Evolutionary conservation across 2,888 invertebrate genomes (phyloP).

Genomic region (Pycnomerus fuliginosus): DNA sequence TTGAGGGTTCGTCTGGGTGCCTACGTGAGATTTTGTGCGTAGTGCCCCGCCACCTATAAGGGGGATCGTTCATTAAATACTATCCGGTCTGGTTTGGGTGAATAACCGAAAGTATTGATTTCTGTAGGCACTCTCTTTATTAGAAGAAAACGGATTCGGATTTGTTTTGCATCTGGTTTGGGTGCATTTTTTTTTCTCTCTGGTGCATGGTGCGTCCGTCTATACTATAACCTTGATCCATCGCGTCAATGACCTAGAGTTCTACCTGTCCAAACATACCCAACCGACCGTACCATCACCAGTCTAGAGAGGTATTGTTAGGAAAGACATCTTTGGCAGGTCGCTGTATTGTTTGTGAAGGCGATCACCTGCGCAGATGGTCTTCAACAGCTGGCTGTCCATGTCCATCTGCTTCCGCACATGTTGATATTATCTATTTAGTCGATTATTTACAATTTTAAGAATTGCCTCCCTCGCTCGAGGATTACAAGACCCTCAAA

Average conservation of each 20-base stretch:
- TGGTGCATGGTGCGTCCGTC: conserved; percentile 20
- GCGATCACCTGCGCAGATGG: conserved; percentile 41
- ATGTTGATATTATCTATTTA: conserved; percentile 29
- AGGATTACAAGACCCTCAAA: too few relatives aligned
- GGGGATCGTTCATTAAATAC: conserved; percentile 23
- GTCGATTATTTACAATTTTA: too few relatives aligned
- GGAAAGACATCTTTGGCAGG: conserved; percentile 29
- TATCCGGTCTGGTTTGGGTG: conserved; percentile 17
- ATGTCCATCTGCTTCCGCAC: conserved; percentile 51
- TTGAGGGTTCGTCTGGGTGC: conserved; percentile 10
- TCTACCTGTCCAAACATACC: conserved; percentile 38
- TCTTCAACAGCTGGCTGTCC: conserved; percentile 45
- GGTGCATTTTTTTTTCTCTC: conserved; percentile 9
- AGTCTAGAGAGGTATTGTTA: conserved; percentile 14
- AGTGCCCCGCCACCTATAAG: conserved; percentile 14
- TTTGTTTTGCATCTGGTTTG: conserved; percentile 9
- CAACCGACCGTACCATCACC: conserved; percentile 26
- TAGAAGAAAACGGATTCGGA: neutral
- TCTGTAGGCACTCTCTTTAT: conserved; percentile 4
- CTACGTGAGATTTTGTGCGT: conserved; percentile 24
- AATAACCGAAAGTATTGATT: conserved; percentile 24
- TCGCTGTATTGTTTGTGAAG: conserved; percentile 23
- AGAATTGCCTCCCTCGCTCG: too few relatives aligned
- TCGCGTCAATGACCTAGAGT: conserved; percentile 38
- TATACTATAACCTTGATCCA: conserved; percentile 39